Evolutionary conservation across 2,113 vertebrate species (phyloP), one percentile per base, ranked within the genome.

Genomic region (Theropithecus gelada): DNA sequence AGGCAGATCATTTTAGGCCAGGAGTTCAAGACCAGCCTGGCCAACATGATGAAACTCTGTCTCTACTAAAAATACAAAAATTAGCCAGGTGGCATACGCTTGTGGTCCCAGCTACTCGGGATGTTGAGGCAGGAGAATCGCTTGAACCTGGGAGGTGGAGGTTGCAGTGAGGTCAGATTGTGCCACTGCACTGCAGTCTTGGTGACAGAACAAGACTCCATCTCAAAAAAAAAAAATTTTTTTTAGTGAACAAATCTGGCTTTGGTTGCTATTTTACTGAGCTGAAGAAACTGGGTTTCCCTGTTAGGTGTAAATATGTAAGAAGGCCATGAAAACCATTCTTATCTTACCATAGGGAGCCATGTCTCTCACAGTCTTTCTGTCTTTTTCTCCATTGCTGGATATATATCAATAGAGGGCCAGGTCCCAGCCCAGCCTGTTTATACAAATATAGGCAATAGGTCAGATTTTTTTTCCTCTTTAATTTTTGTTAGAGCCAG

Each of bases 211-310:
- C 12, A 6, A 64, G 61, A 64, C 5, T 14, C 27, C 61, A 30
- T 64, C 61, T 64, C 25, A 64, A 27, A 30, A 64, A 64, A 64
- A 59, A 59, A 57, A 64, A 64, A 13, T 0, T 45, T 8, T 94
- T 95, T 23, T 86, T 93, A 90, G 76, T 82, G 75, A 48, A 59
- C n/a, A 93, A 68, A 96, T 70, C 50, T 88, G 68, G 48, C 61
- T 4, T 68, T 92, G 23, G 12, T 55, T 88, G 57, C n/a, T 90
- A 1, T 90, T 85, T 94, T 14, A n/a, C 38, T 55, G 50, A 83
- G 55, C 73, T 59, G 48, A 50, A 86, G 59, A 82, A 59, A 68
- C 50, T 80, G 10, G 6, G 40, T 96, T 90, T 95, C 17, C 68
- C 35, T 90, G 3, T 92, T 97, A 79, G 38, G 0, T 50, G 48